phyloP scores from a whole-genome alignment of 2,113 vertebrate genomes.

The Hassar affinis region DNA sequence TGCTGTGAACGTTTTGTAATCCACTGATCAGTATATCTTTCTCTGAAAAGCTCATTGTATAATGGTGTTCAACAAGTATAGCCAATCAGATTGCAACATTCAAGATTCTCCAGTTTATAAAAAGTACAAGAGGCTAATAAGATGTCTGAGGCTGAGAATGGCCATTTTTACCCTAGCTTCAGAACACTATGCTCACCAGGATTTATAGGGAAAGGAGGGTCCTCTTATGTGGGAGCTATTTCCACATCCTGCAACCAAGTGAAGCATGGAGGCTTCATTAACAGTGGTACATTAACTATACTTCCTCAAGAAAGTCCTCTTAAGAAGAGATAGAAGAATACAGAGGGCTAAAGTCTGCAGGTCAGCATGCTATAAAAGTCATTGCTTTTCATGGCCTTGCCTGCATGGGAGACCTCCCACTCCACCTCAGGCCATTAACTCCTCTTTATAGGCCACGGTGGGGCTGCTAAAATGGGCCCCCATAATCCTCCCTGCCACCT shows the following conservation, averaged over 20 bases:
- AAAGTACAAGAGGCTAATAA: background rate
- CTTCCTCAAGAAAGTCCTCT: constrained; percentile 61
- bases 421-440: constrained; percentile 74
- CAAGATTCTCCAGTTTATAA: background rate
- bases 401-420: constrained; percentile 70
- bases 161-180: constrained; percentile 18
- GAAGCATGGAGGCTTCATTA: constrained; percentile 69
- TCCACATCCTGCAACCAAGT: constrained; percentile 42
- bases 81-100: background rate
- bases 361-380: constrained; percentile 76
- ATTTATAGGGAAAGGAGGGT: constrained; percentile 55
- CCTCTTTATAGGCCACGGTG: constrained; percentile 67
- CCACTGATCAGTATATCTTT: background rate
- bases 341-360: constrained; percentile 58
- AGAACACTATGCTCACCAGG: constrained; percentile 32
- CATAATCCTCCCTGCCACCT: constrained; percentile 71
- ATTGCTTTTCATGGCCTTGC: constrained; percentile 70
- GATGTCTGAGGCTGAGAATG: background rate
- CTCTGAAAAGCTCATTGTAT: background rate
- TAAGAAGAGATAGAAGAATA: constrained; percentile 55
- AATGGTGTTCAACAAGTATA: background rate
- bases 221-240: constrained; percentile 48
- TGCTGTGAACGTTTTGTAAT: background rate
- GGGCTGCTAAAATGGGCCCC: constrained; percentile 64
- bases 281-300: constrained; percentile 75